Evolutionary conservation across 2,797 vertebrate genomes (phyloP).

Genomic region (Gila robusta): DNA sequence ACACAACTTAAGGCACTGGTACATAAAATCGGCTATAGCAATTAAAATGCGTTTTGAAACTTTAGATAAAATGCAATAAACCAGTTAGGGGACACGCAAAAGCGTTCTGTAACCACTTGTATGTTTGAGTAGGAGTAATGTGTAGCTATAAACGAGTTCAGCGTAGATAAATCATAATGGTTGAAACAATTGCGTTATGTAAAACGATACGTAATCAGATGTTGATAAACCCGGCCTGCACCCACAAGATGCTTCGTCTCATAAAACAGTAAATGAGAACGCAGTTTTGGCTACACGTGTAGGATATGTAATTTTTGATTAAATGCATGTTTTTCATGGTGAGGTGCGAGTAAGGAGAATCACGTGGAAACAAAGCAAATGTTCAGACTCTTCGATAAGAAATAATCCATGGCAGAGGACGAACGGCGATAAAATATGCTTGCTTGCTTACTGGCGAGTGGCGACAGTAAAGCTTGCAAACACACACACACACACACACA

Average conservation of each 20-base stretch:
- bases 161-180: conserved; percentile 15
- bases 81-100: conserved; percentile 41
- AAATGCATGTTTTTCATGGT: background rate
- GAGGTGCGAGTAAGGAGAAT: background rate
- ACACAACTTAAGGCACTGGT: conserved; percentile 60
- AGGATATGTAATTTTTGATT: background rate
- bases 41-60: conserved; percentile 63
- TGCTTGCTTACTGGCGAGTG: conserved; percentile 82
- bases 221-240: conserved; percentile 12
- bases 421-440: conserved; percentile 82
- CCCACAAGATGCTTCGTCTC: background rate
- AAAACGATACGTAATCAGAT: conserved; percentile 4
- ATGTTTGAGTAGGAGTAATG: conserved; percentile 43
- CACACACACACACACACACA: background rate
- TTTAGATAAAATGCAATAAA: conserved; percentile 66
- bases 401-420: conserved; percentile 81
- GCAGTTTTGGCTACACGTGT: background rate
- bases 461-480: conserved; percentile 80
- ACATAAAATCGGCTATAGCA: conserved; percentile 55
- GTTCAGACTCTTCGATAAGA: conserved; percentile 83
- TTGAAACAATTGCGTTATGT: background rate
- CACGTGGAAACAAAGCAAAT: conserved; percentile 52
- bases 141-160: conserved; percentile 66
- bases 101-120: conserved; percentile 35
- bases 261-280: background rate